Evolutionary conservation across 2,797 vertebrate genomes (phyloP), one percentile per base, ranked within the genome.

Genomic region (Enteromius mattozi): DNA sequence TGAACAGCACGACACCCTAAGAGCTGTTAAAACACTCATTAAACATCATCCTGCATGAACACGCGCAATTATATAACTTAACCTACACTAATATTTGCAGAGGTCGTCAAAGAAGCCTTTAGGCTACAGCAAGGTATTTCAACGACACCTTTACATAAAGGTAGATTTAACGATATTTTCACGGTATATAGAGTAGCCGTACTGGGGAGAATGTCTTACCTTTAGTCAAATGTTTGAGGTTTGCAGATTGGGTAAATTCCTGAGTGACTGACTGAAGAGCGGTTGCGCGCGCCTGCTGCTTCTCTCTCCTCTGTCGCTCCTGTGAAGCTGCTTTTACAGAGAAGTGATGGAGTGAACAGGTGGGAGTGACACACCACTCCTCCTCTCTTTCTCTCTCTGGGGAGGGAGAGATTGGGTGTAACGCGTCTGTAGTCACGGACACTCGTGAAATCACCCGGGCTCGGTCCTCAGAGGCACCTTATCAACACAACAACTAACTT

Each of bases 351-450:
- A 80, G 76, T 70, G 81, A 79, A 78, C 80, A 88, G 93, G 94
- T n/a, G 91, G 89, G 90, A 87, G 90, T 89, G 81, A 70, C 87
- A 81, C 65, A 33, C 81, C 77, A 81, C 87, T 87, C 80, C 86
- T 69, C 74, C 80, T 63, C 87, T 74, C 5, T n/a, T 51, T 68
- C 59, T 68, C 74, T 81, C 85, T 83, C 80, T 86, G 76, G 88
- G 86, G 88, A 80, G 74, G 61, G 72, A 84, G 47, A 27, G 59
- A 27, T 78, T 49, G 19, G 63, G 21, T 37, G 65, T 21, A 69
- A 24, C 6, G 37, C 9, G 4, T 69, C 42, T 82, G 81, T 76
- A 27, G 81, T 82, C n/a, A 76, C 33, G 45, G 71, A 75, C 30
- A 37, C 56, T 82, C 54, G 3, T 72, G 42, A 71, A 71, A n/a